phyloP scores from a whole-genome alignment of 1,140 invertebrate species.

The Pachyrhynchus sulphureomaculatus region DNA sequence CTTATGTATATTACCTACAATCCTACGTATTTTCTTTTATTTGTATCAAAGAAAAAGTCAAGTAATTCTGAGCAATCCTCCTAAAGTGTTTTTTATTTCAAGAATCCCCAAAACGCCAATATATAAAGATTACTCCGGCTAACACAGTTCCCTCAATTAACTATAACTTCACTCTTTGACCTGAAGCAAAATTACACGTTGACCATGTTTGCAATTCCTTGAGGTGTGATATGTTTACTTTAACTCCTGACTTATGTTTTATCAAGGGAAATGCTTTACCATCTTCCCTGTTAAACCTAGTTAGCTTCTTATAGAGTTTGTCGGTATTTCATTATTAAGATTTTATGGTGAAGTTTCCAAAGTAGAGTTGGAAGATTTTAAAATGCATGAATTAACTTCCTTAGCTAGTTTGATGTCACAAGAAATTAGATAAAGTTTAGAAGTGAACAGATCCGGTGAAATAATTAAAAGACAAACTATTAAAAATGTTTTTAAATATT shows the following conservation, averaged over 20 bases:
- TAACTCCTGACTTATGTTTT: slow-evolving; percentile 26
- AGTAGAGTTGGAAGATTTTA: background rate
- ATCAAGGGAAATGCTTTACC: slow-evolving; percentile 14
- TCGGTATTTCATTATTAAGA: slow-evolving; percentile 23
- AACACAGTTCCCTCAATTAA: slow-evolving; percentile 29
- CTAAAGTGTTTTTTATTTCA: too few relatives aligned
- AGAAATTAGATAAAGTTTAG: too few relatives aligned
- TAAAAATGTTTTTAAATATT: too few relatives aligned
- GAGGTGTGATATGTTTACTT: slow-evolving; percentile 31
- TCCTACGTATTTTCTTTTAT: too few relatives aligned
- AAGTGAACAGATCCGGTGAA: too few relatives aligned
- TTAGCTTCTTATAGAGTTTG: slow-evolving; percentile 2
- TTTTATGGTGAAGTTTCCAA: slow-evolving; percentile 2
- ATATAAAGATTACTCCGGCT: slow-evolving; percentile 16
- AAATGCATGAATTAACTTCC: background rate
- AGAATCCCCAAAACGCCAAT: background rate
- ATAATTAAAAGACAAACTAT: too few relatives aligned
- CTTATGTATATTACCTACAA: too few relatives aligned
- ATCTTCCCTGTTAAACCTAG: slow-evolving; percentile 15
- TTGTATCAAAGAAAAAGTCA: too few relatives aligned
- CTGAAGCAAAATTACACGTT: slow-evolving; percentile 29
- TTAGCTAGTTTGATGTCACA: too few relatives aligned
- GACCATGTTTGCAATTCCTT: slow-evolving; percentile 32
- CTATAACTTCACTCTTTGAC: slow-evolving; percentile 30
- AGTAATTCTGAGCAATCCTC: too few relatives aligned